Base-by-base conservation (phyloP, 2,113 vertebrate genomes). In the Brachypteracias leptosomus region DNA sequence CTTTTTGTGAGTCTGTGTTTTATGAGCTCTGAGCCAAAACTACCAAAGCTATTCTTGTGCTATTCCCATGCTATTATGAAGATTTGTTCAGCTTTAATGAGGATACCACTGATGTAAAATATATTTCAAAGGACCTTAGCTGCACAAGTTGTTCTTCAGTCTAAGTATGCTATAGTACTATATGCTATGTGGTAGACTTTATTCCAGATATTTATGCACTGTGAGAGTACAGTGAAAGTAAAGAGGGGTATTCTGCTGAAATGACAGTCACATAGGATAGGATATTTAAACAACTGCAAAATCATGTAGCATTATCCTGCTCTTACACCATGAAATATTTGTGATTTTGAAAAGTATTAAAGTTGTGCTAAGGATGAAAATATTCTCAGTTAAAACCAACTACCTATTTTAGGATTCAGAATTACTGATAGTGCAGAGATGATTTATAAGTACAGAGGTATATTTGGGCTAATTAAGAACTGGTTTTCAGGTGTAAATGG, bases 201-300 rank as follows among this genome's bases (percentile, higher is more conserved):
- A 71, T 16, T 46, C 44, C 21, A 57, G 28, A 57, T 46, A 3
- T 66, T 87, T 67, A n/a, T 31, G 2, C n/a, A 24, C 11, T 57
- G 0, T n/a, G 31, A 52, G 29, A 62, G 3, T 31, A 18, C 9
- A 44, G 47, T 42, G 52, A 55, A 17, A 36, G 4, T 6, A 57
- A 11, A 67, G 59, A 80, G 5, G 13, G 1, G 1, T 9, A 14
- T n/a, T 40, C 28, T 62, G 9, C 49, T 83, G 63, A 80, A 83
- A 59, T 38, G 19, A 8, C 6, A 40, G 17, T 33, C n/a, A 49
- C 16, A 44, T 7, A n/a, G 2, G 0, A 0, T 6, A 35, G 25
- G 7, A 25, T 4, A 33, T 76, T 88, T 58, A 28, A 61, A 72
- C 31, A 63, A n/a, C n/a, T 35, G 11, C 9, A 76, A 66, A 82